These are phyloP conservation scores for Marmota flaviventris DNA, from an alignment of 2,113 vertebrate species.

Conservation along the genomic window DNA sequence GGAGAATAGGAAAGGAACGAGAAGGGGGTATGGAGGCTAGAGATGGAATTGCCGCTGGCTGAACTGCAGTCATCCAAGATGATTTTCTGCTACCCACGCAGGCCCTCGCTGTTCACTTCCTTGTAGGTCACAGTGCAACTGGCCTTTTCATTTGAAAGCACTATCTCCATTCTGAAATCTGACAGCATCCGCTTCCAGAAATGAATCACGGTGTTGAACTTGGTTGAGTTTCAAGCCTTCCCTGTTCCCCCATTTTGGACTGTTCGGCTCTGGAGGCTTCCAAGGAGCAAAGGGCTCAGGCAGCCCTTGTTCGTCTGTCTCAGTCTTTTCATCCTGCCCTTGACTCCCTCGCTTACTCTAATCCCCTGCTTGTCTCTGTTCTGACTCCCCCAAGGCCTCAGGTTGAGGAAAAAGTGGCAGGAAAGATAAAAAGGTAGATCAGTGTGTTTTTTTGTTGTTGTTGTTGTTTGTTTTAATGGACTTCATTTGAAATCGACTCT, in stretches of 20 bases:
- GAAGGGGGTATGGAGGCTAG: neutral
- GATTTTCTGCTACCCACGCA: neutral
- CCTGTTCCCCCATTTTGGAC: neutral
- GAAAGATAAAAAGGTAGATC: neutral
- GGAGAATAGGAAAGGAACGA: neutral
- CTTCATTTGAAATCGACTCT: neutral
- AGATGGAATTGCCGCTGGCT: neutral
- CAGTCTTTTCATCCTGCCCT: neutral
- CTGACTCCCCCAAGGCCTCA: neutral
- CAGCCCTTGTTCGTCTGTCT: neutral
- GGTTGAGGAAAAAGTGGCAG: neutral
- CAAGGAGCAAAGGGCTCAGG: neutral
- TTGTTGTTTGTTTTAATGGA: neutral
- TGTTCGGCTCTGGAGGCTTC: neutral
- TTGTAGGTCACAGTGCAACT: neutral
- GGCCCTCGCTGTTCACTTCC: neutral
- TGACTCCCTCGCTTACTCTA: too few species aligned
- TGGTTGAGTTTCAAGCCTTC: neutral
- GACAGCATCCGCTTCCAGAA: neutral
- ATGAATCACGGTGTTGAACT: neutral
- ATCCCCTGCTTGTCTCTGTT: neutral
- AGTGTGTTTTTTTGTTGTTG: neutral
- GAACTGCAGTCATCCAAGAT: neutral
- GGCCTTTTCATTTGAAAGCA: neutral
- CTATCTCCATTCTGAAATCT: neutral